A percentile compares a stretch with the other conserved stretches of the same genome.
These are phyloP conservation scores for Parascotia fuliginaria DNA, from an alignment of 2,888 invertebrate genomes.

Conservation along the genomic window DNA sequence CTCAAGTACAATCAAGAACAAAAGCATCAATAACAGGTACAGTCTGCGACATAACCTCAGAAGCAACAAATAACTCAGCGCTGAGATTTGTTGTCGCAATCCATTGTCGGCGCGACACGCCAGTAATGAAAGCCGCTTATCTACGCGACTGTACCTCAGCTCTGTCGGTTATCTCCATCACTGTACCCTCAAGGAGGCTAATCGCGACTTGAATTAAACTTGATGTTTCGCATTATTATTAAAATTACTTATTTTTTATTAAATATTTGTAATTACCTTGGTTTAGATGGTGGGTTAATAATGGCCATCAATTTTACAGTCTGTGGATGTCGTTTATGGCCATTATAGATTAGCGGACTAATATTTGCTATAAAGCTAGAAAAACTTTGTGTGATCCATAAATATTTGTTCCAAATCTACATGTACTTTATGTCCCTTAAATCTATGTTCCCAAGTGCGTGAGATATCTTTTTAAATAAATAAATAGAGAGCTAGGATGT, in stretches of 20 bases:
- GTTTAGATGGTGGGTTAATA: no score
- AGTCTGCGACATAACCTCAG: constrained; percentile 58
- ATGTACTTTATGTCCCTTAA: no score
- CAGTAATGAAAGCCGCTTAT: constrained; percentile 77
- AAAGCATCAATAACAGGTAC: constrained; percentile 51
- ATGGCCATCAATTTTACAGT: no score
- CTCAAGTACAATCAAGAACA: constrained; percentile 34
- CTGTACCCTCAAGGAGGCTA: constrained; percentile 56
- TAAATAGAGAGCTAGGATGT: no score
- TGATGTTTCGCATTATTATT: constrained; percentile 47
- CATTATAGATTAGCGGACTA: no score
- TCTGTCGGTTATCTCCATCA: constrained; percentile 57
- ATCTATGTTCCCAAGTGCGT: no score
- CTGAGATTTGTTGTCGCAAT: constrained; percentile 73
- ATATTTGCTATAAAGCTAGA: no score
- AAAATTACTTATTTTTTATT: constrained; percentile 19
- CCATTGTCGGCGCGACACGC: constrained; percentile 69
- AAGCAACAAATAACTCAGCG: constrained; percentile 72
- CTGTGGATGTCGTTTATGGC: no score
- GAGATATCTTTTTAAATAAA: no score
- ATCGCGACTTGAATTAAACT: constrained; percentile 46
- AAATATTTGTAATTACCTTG: no score
- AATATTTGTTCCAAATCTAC: no score
- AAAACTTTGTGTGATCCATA: no score
- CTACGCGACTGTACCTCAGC: constrained; percentile 64